Percentiles rank a stretch among this genome's conserved stretches.
phyloP scores from a whole-genome alignment of 2,888 invertebrate species.

The Megaustenia siamemsis region DNA sequence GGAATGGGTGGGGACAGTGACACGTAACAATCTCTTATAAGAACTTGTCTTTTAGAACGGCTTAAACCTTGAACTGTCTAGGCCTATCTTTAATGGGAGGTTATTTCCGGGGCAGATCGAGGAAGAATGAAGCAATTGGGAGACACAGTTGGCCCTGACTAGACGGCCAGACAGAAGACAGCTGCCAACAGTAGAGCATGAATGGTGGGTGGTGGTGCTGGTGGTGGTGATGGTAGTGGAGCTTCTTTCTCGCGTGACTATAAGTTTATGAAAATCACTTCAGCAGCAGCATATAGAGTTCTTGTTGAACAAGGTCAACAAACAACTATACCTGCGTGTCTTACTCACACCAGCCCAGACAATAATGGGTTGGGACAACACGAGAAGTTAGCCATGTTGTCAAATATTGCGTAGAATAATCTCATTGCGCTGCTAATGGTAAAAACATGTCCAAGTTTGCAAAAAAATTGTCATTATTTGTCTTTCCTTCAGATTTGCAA shows the following conservation, averaged over 20 bases:
- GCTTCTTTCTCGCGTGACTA: background rate
- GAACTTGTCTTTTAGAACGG: background rate
- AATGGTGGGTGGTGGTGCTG: background rate
- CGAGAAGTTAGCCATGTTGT: too few species aligned
- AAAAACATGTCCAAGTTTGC: too few species aligned
- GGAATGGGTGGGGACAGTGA: too few species aligned
- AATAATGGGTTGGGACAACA: too few species aligned
- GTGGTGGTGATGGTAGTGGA: too few species aligned
- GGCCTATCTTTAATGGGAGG: background rate
- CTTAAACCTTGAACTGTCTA: background rate
- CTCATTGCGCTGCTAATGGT: too few species aligned
- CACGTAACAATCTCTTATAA: background rate
- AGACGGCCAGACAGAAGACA: slow-evolving; percentile 5
- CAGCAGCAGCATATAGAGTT: background rate
- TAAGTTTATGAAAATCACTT: background rate
- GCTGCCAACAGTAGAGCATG: background rate
- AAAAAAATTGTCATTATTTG: too few species aligned
- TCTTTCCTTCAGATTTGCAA: too few species aligned
- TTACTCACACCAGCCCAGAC: too few species aligned
- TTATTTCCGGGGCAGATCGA: background rate
- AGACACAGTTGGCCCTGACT: background rate
- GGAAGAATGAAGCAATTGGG: background rate
- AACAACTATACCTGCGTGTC: too few species aligned
- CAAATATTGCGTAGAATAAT: too few species aligned
- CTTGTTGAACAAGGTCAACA: background rate